Base-by-base conservation (phyloP, 2,113 vertebrate species). In the Phalacrocorax carbo region DNA sequence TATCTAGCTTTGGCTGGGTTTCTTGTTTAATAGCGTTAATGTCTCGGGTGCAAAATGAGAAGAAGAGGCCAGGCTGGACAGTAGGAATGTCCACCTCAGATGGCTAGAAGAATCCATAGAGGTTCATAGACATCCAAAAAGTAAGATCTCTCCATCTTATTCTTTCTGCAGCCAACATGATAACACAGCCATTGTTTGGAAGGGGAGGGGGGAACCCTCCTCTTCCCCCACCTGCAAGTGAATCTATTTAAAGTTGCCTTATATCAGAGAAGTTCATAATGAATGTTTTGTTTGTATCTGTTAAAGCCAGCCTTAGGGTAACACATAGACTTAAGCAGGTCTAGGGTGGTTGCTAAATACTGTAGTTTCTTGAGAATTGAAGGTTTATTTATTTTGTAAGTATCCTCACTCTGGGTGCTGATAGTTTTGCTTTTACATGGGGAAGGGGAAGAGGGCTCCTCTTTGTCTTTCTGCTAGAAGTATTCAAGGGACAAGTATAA, bases 1-100 rank as follows among this genome's bases (percentile, higher is more conserved):
- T 98, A 98, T 98, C 97, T 97, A 98, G 98, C 98, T 97, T 94
- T 97, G 98, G 98, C 98, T 98, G 98, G 97, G 97, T 98, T 98
- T 98, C 97, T 93, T 98, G 93, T 98, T 97, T 97, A 96, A 97
- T 97, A 96, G 89, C 44, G 46, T 94, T 96, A 94, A 97, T 95
- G 97, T 97, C 96, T 96, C 83, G 85, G 97, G 96, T 96, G 96
- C 96, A 97, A 96, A 93, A 88, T 95, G 73, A 93, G 82, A 94
- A 60, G 79, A 93, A 90, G 72, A 93, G 86, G 93, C 94, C 95
- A 57, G 86, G 44, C 40, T 97, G 98, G 97, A 96, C 96, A 76
- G 82, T 94, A 86, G 71, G 78, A 89, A 86, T 91, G 94, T 90
- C 93, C 80, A 62, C 89, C 68, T 84, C 79, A 75, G 73, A 93